Base-by-base conservation (phyloP, 2,113 vertebrate genomes). In the Chaetura pelagica region DNA sequence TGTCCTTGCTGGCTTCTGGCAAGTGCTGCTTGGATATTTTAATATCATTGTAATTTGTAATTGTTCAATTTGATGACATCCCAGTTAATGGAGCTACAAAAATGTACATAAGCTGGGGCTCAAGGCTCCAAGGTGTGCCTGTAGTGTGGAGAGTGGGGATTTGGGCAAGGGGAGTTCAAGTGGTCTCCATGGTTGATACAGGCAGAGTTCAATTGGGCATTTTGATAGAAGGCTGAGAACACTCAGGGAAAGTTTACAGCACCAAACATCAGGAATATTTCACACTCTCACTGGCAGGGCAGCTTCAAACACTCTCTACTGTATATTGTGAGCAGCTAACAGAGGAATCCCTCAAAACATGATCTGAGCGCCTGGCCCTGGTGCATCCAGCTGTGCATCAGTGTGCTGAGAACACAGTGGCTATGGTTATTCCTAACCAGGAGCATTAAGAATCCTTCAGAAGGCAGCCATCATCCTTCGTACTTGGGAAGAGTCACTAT, bases 11-110 rank as follows among this genome's bases (percentile, higher is more conserved):
- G 76, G 40, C 75, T 88, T 77, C 79, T 78, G 72, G 23, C 72
- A 81, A 90, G 72, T 11, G 44, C 48, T 72, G 21, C 44, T 75
- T 46, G 52, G 68, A 12, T 84, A 71, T 58, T 93, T 92, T 57
- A 89, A 81, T 67, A 86, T 59, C 20, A n/a, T 3, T 72, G 40
- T 59, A 81, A 88, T 92, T 83, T 81, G 27, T 57, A 92, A 84
- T 94, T 96, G 83, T 68, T 84, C 61, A 86, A 64, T 81, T 63
- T 90, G 87, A 89, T 81, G 94, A 52, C 79, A 92, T 68, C 61
- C 68, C 24, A 72, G 61, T 30, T 85, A 94, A 86, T 68, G 61
- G 61, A 86, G 76, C 85, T 49, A 69, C 84, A 81, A 80, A 87
- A 77, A 74, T n/a, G 32, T 55, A 61, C 72, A 61, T 0, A 3